Conservation (phyloP, 2,888 invertebrate genomes). For the Sycophila texana region DNA sequence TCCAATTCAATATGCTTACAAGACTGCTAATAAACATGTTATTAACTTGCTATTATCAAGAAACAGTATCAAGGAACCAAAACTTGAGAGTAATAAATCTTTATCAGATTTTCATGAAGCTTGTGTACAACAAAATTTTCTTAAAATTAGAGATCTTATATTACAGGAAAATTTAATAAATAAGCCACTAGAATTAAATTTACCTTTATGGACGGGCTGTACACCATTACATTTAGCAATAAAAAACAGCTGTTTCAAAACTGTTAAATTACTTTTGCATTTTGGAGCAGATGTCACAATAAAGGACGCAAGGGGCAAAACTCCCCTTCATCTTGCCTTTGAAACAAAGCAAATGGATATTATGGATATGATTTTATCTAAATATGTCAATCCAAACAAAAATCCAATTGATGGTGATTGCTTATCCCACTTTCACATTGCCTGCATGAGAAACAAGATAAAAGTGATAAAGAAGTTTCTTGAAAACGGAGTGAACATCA, state of each 20-base stretch:
- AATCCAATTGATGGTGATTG: conserved; percentile 24
- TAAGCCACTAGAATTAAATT: conserved; percentile 6
- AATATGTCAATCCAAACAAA: neutral
- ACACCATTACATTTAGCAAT: conserved; percentile 34
- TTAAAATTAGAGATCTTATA: neutral
- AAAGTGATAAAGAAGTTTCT: conserved; percentile 4
- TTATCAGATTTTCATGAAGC: neutral
- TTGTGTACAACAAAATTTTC: neutral
- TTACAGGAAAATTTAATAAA: neutral
- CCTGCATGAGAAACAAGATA: conserved; percentile 25
- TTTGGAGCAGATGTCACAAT: neutral
- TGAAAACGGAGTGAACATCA: conserved; percentile 13
- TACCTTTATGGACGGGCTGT: conserved; percentile 9
- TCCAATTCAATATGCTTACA: conserved; percentile 27
- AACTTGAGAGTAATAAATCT: neutral
- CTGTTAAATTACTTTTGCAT: neutral
- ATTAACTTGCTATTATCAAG: conserved; percentile 11
- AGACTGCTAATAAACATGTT: neutral
- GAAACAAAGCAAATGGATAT: conserved; percentile 26
- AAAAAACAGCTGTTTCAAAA: neutral
- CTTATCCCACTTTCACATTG: conserved; percentile 39
- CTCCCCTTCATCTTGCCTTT: conserved; percentile 35
- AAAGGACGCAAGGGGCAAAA: conserved; percentile 26
- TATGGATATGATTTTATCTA: conserved; percentile 19
- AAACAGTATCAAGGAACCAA: neutral